Conservation (phyloP, 2,113 vertebrate species). For the Paramormyrops kingsleyae region DNA sequence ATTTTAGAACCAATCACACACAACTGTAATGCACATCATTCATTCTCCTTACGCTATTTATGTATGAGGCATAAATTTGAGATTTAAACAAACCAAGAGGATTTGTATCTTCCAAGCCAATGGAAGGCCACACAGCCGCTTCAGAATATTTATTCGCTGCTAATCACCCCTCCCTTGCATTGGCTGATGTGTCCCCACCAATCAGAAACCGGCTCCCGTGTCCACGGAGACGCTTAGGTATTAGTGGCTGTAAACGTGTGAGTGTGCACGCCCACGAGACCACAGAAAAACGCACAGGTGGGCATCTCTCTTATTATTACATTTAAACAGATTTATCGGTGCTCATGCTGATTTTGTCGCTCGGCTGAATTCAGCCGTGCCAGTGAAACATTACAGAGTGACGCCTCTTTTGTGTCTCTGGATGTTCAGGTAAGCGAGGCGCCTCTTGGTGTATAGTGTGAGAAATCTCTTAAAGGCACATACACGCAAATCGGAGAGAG, state of each 20-base stretch:
- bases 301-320: not conserved
- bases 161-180: not conserved
- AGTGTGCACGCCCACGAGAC: not conserved
- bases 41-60: not conserved
- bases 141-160: not conserved
- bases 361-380: not conserved
- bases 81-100: slow-evolving; percentile 9
- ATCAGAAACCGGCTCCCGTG: not conserved
- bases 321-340: not conserved
- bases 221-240: not conserved
- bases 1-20: not conserved
- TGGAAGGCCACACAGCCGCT: not conserved
- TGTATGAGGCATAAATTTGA: not conserved
- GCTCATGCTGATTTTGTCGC: not conserved
- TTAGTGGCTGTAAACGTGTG: not conserved
- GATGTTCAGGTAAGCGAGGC: not conserved
- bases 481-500: not conserved
- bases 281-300: not conserved
- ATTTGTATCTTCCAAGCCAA: not conserved
- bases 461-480: not conserved
- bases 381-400: not conserved
- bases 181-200: not conserved
- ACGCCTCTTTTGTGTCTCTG: not conserved
- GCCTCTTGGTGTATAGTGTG: not conserved
- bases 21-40: not conserved